A percentile compares a stretch with the other conserved stretches of the same genome.
Evolutionary conservation across 2,113 vertebrate genomes (phyloP).

Genomic region (Fukomys damarensis): DNA sequence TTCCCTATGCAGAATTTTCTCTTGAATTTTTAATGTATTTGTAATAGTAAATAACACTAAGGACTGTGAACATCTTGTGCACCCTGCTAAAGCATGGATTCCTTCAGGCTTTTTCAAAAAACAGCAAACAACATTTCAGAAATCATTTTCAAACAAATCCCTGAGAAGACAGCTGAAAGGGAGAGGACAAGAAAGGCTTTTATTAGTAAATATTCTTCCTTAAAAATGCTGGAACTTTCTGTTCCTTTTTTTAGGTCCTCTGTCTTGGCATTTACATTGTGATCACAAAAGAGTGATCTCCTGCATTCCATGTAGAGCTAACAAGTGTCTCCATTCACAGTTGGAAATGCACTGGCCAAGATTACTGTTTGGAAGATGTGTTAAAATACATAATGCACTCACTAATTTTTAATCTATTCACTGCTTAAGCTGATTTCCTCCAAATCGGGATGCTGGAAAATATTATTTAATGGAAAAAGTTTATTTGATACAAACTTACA

Average conservation of each 20-base stretch:
- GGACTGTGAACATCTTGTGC: background rate
- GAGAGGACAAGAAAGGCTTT: background rate
- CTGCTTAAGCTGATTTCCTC: background rate
- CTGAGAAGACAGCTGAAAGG: background rate
- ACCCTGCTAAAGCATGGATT: background rate
- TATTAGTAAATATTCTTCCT: background rate
- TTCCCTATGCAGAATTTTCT: background rate
- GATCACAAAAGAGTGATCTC: background rate
- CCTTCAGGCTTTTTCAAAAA: background rate
- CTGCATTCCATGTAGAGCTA: background rate
- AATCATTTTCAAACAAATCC: background rate
- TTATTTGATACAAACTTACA: background rate
- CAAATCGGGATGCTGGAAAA: background rate
- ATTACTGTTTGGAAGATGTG: background rate
- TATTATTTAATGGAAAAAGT: background rate
- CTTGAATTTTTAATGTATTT: background rate
- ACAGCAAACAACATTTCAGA: background rate
- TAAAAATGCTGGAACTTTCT: background rate
- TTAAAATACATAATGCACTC: constrained; percentile 12
- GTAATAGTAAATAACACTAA: background rate
- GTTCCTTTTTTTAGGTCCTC: background rate
- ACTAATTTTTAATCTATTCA: constrained; percentile 23
- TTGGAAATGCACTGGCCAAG: constrained; percentile 16
- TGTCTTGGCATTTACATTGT: background rate
- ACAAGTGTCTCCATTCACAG: background rate